phyloP scores from a whole-genome alignment of 1,140 invertebrate species.

The Tyrophagus putrescentiae region DNA sequence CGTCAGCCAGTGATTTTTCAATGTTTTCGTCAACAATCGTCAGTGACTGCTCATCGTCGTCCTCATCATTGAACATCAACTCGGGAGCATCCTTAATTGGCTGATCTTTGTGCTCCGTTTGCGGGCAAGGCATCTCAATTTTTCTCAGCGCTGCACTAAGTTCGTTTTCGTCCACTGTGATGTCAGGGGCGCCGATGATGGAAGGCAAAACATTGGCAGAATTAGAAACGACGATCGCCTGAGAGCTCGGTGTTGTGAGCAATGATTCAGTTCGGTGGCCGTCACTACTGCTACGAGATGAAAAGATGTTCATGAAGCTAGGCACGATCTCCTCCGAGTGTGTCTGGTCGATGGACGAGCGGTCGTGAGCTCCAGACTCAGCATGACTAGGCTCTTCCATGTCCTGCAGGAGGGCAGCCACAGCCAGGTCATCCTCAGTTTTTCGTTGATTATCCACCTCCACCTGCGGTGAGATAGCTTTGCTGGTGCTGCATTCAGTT shows the following conservation, averaged over 20 bases:
- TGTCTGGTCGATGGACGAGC: not conserved
- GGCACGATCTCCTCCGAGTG: slow-evolving; percentile 11
- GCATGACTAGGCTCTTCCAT: slow-evolving; percentile 26
- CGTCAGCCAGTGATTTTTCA: slow-evolving; percentile 7
- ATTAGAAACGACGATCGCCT: not conserved
- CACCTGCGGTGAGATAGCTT: not conserved
- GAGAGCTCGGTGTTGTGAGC: not conserved
- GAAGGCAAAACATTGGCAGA: not conserved
- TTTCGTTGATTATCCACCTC: slow-evolving; percentile 27
- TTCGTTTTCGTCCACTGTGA: slow-evolving; percentile 2
- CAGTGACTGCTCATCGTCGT: not conserved
- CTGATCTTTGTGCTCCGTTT: not conserved
- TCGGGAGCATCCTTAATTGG: no score
- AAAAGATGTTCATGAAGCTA: slow-evolving; percentile 3
- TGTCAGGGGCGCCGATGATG: not conserved
- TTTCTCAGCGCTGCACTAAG: not conserved
- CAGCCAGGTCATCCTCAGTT: slow-evolving; percentile 30
- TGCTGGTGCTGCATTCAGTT: not conserved
- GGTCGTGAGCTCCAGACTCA: slow-evolving; percentile 9
- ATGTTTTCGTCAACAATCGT: slow-evolving; percentile 10
- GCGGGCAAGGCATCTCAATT: not conserved
- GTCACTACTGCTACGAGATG: not conserved
- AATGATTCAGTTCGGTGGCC: not conserved
- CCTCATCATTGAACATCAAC: not conserved
- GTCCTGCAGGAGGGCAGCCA: slow-evolving; percentile 29